phyloP scores from a whole-genome alignment of 2,797 vertebrate species.

The Anguilla obscura region DNA sequence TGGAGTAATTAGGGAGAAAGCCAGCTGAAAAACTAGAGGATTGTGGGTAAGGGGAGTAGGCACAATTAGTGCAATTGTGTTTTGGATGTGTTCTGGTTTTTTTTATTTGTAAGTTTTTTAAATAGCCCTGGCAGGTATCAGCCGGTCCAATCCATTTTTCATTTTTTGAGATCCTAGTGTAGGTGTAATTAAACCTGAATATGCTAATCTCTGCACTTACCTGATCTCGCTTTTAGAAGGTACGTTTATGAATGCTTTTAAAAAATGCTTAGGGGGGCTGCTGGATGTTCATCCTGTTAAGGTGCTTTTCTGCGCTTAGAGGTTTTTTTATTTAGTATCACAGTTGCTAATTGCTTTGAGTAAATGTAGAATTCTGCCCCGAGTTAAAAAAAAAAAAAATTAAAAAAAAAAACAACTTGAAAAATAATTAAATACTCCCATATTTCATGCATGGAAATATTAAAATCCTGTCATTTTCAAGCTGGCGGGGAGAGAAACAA shows the following conservation, averaged over 20 bases:
- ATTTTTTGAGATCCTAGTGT: not conserved
- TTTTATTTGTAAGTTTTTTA: not conserved
- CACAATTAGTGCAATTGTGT: not conserved
- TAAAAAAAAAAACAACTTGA: not conserved
- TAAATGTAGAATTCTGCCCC: not conserved
- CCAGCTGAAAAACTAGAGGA: not conserved
- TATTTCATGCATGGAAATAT: slow-evolving; percentile 8
- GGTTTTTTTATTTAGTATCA: not conserved
- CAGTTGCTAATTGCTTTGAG: not conserved
- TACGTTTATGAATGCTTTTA: not conserved
- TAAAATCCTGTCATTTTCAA: not conserved
- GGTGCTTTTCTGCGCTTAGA: too few relatives aligned
- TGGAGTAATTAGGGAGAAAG: slow-evolving; percentile 20
- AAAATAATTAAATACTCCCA: not conserved
- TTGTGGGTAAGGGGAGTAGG: not conserved
- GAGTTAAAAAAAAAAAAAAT: not conserved
- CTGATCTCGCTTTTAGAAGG: not conserved
- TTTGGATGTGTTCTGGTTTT: not conserved
- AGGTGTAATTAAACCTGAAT: not conserved
- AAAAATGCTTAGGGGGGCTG: not conserved
- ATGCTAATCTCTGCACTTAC: too few relatives aligned
- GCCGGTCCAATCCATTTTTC: not conserved
- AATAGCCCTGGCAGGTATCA: not conserved
- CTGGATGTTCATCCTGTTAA: not conserved
- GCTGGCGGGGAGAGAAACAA: slow-evolving; percentile 9